Conservation (phyloP, 2,113 vertebrate species). For the Mungos mungo region DNA sequence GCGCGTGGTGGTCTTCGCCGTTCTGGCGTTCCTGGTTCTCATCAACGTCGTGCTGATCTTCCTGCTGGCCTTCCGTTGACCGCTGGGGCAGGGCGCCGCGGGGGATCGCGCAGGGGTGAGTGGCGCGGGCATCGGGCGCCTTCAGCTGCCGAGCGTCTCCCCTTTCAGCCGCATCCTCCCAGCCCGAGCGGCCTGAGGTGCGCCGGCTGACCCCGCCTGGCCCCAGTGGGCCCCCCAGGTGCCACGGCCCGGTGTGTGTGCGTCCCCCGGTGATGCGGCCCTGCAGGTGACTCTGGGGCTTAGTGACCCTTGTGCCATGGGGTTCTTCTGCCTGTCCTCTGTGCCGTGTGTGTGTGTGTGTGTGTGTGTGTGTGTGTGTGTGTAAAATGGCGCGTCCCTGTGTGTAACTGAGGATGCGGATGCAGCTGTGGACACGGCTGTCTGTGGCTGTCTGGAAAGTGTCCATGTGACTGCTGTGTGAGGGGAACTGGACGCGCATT, state of each 20-base stretch:
- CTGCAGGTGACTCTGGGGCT: neutral
- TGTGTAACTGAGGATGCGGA: neutral
- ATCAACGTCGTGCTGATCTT: constrained; percentile 99
- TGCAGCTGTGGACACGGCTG: neutral
- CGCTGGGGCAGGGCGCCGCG: neutral
- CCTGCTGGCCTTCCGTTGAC: constrained; percentile 95
- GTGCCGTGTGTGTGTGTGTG: neutral
- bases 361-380: neutral
- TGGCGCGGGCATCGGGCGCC: neutral
- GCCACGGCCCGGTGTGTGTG: neutral
- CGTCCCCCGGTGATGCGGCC: neutral
- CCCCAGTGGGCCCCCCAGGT: neutral
- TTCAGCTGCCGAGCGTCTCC: constrained; percentile 60
- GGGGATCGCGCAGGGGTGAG: constrained; percentile 53
- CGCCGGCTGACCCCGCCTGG: too few relatives aligned
- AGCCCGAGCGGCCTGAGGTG: neutral
- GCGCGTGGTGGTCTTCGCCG: constrained; percentile 94
- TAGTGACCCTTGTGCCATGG: neutral
- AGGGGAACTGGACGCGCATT: neutral
- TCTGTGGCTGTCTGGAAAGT: neutral
- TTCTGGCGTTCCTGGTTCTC: constrained; percentile 96
- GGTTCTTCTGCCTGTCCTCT: neutral
- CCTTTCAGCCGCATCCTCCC: neutral
- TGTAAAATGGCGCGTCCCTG: neutral
- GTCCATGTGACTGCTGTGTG: neutral